Evolutionary conservation across 1,140 invertebrate genomes (phyloP), one percentile per base, ranked within the genome.

Genomic region (Caerostris darwini): DNA sequence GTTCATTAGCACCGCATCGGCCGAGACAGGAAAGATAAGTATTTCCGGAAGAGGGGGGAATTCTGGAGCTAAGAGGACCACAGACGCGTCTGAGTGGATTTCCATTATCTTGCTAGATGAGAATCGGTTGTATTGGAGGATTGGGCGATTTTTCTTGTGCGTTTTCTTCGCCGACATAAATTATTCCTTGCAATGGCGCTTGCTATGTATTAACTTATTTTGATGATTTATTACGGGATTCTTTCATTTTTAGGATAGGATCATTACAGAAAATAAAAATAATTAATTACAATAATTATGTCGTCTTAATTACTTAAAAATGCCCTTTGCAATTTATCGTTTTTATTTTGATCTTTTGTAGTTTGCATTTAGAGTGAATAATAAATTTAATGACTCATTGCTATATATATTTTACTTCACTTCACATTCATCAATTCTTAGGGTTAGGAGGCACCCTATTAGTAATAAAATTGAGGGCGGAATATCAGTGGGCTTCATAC

Each of bases 91-190:
- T 77, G 50, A 77, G 71, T 77, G 34, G 34, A 50, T 77, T 77
- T 50, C 71, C 71, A 77, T 77, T 77, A 77, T 77, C 71, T 77
- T 12, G 34, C 19, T 77, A 77, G 71, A 77, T 77, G 19, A 53
- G 71, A 77, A 50, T 77, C 71, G 71, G 19, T 34, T 77, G 71
- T 50, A 50, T 53, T 50, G 71, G 34, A 77, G 7, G 71, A 50
- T 12, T 77, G 53, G 12, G 71, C 50, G 69, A 77, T n/a, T n/a
- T n/a, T n/a, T n/a, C n/a, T n/a, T n/a, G n/a, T 34, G 2, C 34
- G 34, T 34, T 34, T 34, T 34, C 34, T 34, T 34, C 34, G 12
- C 34, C 50, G 71, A 77, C 5, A 50, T 5, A 77, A 50, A 77
- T 77, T 19, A 77, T 77, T 77, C 53, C 50, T 77, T 7, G 50